Evolutionary conservation across 2,888 invertebrate species (phyloP), one percentile per base, ranked within the genome.

Genomic region (Andrena trimmerana): DNA sequence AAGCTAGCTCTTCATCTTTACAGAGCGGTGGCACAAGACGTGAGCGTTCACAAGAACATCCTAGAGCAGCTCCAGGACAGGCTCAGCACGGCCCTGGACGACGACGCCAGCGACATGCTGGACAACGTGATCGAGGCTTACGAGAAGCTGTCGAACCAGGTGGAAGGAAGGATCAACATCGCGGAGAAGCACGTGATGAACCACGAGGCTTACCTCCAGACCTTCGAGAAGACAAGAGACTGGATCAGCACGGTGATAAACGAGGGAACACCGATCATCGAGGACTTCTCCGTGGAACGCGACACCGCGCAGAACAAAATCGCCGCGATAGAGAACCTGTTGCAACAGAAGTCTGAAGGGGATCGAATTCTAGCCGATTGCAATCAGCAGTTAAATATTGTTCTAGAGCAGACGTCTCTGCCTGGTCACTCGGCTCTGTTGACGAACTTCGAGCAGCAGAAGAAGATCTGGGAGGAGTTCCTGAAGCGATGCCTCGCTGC

Each of bases 41-140:
- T 99, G 8, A 96, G 96, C 60, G 95, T 98, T 59, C 98, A 99
- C 92, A 97, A 97, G 91, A 97, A 96, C 78, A 97, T 98, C 87
- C 94, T 99, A 33, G 96, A 97, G 86, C 98, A 98, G 90, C 94
- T 99, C 5, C 96, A 97, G 87, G 97, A 97, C 20, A 97, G 98
- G 94, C 96, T 98, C 1, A 96, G 96, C 50, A 95, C 96, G 8
- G 95, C 98, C 84, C 96, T 97, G 1, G 98, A 98, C 91, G 96
- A 97, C 79, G 97, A 98, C 89, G 96, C 97, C 0, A 96, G 96
- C 88, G 96, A 96, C 42, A 97, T 97, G 92, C 95, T 98, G 13
- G 95, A 96, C 16, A 96, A 96, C 78, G 97, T 97, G n/a, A 95
- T 97, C 67, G 95, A 96, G 20, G 96, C 96, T 84, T 98, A 98